Conservation (phyloP, 2,797 vertebrate species). For the Pangasius macronema region DNA sequence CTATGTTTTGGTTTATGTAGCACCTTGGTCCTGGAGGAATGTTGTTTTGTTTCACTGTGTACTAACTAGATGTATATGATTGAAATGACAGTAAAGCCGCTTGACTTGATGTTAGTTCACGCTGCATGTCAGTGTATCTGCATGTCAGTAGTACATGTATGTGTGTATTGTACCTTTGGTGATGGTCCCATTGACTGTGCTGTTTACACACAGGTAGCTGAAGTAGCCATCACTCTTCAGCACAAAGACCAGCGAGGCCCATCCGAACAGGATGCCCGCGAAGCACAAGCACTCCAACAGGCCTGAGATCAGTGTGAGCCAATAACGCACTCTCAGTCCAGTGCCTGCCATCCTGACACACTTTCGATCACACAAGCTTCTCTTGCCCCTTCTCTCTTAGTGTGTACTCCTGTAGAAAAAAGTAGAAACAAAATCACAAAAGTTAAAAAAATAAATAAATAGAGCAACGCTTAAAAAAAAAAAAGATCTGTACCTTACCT, state of each 20-base stretch:
- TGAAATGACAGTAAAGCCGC: too few relatives aligned
- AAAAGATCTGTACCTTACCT: not conserved
- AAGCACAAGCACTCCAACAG: conserved; percentile 89
- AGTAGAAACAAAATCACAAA: not conserved
- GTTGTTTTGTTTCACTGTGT: too few relatives aligned
- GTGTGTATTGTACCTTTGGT: conserved; percentile 59
- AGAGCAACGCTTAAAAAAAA: not conserved
- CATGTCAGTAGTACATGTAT: not conserved
- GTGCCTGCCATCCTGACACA: conserved; percentile 60
- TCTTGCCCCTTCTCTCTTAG: not conserved
- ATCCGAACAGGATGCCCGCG: conserved; percentile 85
- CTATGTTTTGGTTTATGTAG: too few relatives aligned
- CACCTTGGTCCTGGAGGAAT: too few relatives aligned
- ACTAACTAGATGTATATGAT: too few relatives aligned
- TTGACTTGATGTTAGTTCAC: not conserved
- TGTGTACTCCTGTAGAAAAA: not conserved
- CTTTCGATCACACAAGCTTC: not conserved
- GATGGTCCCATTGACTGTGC: conserved; percentile 56
- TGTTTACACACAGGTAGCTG: conserved; percentile 73
- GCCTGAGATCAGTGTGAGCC: conserved; percentile 81
- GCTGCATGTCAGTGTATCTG: not conserved
- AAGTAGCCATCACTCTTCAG: conserved; percentile 86
- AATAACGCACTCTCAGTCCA: conserved; percentile 57
- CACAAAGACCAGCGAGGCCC: conserved; percentile 88
- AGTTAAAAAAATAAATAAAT: not conserved